Conservation (phyloP, 2,113 vertebrate genomes). For the Gymnarchus niloticus region DNA sequence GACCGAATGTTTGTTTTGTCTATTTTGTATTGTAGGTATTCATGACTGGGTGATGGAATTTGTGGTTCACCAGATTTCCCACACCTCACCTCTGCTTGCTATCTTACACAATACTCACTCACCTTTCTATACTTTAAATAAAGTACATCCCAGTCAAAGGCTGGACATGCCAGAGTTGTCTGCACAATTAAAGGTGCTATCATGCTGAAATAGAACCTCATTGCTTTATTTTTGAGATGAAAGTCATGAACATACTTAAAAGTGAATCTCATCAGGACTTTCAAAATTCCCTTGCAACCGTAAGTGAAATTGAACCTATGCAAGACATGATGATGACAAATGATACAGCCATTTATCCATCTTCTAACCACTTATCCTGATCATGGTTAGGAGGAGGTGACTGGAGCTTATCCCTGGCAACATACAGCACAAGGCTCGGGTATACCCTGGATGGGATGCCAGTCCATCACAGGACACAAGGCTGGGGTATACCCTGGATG, state of each 20-base stretch:
- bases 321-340: not conserved
- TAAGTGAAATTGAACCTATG: not conserved
- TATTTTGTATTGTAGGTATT: too few relatives aligned
- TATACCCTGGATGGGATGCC: too few relatives aligned
- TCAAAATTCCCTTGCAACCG: not conserved
- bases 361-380: too few relatives aligned
- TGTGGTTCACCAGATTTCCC: not conserved
- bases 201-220: not conserved
- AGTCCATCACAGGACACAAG: too few relatives aligned
- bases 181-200: not conserved
- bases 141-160: not conserved
- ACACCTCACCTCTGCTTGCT: not conserved
- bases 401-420: too few relatives aligned
- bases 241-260: too few relatives aligned
- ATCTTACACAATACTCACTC: not conserved
- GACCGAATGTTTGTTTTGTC: too few relatives aligned
- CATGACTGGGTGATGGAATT: not conserved
- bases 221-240: not conserved
- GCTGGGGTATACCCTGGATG: too few relatives aligned
- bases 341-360: too few relatives aligned
- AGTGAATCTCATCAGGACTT: not conserved
- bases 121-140: not conserved
- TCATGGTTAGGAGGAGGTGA: too few relatives aligned
- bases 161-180: not conserved
- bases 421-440: too few relatives aligned